phyloP scores from a whole-genome alignment of 2,888 invertebrate species.

The Drosophila vallismaia region DNA sequence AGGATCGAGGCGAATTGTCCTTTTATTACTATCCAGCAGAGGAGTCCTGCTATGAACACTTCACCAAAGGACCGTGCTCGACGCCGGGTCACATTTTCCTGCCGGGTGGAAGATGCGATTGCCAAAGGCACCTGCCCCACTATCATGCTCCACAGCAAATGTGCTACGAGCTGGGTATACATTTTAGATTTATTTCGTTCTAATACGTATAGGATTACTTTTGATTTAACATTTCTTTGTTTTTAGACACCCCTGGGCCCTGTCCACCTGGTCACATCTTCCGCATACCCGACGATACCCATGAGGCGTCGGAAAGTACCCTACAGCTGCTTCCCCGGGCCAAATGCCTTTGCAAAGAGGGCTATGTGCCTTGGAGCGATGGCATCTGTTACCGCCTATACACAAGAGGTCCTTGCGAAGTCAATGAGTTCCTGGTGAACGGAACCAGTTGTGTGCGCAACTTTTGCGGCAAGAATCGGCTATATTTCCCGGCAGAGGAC shows the following conservation, averaged over 20 bases:
- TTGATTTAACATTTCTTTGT: background rate
- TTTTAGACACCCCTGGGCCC: slow-evolving; percentile 89
- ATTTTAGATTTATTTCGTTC: background rate
- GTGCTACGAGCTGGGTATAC: slow-evolving; percentile 90
- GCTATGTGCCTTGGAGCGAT: slow-evolving; percentile 87
- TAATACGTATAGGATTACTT: background rate
- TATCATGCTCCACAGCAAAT: slow-evolving; percentile 88
- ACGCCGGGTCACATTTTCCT: slow-evolving; percentile 90
- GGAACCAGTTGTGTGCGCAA: slow-evolving; percentile 88
- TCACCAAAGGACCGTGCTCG: slow-evolving; percentile 91
- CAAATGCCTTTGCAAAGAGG: slow-evolving; percentile 88
- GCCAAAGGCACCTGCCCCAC: slow-evolving; percentile 89
- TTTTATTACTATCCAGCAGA: slow-evolving; percentile 86
- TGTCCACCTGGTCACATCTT: slow-evolving; percentile 90
- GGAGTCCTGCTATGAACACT: slow-evolving; percentile 91
- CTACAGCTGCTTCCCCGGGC: slow-evolving; percentile 84
- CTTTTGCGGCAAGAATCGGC: slow-evolving; percentile 89
- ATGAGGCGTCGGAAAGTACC: slow-evolving; percentile 56
- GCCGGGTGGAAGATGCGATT: slow-evolving; percentile 90
- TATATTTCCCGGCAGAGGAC: slow-evolving; percentile 90
- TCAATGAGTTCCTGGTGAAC: slow-evolving; percentile 88
- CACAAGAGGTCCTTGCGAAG: slow-evolving; percentile 91
- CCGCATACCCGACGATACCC: slow-evolving; percentile 84
- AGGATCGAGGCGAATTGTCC: slow-evolving; percentile 84
- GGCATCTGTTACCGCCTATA: slow-evolving; percentile 91